These are phyloP conservation scores for Sebastolobus altivelis DNA, from an alignment of 2,797 vertebrate genomes.

Conservation along the genomic window DNA sequence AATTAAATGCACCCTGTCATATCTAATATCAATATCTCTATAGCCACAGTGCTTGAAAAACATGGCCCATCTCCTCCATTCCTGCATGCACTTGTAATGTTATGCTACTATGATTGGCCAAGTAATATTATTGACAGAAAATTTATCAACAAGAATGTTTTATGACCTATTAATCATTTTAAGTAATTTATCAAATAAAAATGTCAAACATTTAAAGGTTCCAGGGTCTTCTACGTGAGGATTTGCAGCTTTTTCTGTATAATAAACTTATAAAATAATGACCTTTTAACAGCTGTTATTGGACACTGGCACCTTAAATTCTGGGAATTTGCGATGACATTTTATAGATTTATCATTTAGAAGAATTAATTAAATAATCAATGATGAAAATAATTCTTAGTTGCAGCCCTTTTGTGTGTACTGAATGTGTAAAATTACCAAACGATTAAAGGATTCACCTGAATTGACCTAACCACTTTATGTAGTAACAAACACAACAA, in stretches of 20 bases:
- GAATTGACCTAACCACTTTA: constrained; percentile 10
- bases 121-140: background rate
- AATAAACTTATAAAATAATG: background rate
- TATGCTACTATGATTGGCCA: background rate
- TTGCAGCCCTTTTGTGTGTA: background rate
- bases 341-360: background rate
- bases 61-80: background rate
- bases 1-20: background rate
- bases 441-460: constrained; percentile 11
- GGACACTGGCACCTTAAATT: background rate
- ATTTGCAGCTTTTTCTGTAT: background rate
- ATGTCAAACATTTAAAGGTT: constrained; percentile 1
- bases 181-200: background rate
- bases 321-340: background rate
- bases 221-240: background rate
- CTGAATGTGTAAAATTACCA: background rate
- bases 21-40: background rate
- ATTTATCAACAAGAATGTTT: background rate
- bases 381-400: constrained; percentile 15
- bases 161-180: background rate
- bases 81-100: background rate
- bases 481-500: constrained; percentile 9
- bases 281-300: background rate
- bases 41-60: background rate
- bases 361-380: constrained; percentile 1